Evolutionary conservation across 1,140 invertebrate genomes (phyloP).

Genomic region (Laodelphax striatellus): DNA sequence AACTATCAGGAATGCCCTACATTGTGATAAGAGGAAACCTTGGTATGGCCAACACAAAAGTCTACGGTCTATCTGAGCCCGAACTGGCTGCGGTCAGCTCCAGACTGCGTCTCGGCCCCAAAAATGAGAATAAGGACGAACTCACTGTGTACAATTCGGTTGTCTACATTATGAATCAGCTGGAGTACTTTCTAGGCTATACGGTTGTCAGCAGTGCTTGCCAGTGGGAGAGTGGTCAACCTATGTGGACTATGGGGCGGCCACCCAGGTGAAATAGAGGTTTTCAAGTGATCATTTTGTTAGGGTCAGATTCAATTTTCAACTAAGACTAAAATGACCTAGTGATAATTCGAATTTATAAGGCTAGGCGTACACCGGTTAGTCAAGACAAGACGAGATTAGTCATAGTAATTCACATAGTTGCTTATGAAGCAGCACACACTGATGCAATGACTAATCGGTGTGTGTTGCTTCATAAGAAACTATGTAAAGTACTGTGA

Average conservation of each 20-base stretch:
- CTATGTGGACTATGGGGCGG: constrained; percentile 20
- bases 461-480: too few relatives aligned
- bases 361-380: too few relatives aligned
- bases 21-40: constrained; percentile 21
- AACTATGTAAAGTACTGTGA: too few relatives aligned
- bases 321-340: too few relatives aligned
- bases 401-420: too few relatives aligned
- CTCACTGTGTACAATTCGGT: constrained; percentile 23
- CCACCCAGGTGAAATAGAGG: not conserved
- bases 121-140: constrained; percentile 19
- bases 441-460: too few relatives aligned
- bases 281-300: not conserved
- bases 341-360: too few relatives aligned
- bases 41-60: constrained; percentile 23
- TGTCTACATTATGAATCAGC: constrained; percentile 23
- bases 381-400: too few relatives aligned
- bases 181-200: constrained; percentile 23
- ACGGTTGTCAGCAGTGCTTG: constrained; percentile 19
- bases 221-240: constrained; percentile 17
- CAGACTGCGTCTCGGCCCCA: constrained; percentile 14
- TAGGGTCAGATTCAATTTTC: too few relatives aligned
- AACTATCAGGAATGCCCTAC: constrained; percentile 19
- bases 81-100: constrained; percentile 15
- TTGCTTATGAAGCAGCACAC: too few relatives aligned
- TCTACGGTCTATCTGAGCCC: constrained; percentile 19